Conservation (phyloP, 2,888 invertebrate species). For the Euplagia quadripunctaria region DNA sequence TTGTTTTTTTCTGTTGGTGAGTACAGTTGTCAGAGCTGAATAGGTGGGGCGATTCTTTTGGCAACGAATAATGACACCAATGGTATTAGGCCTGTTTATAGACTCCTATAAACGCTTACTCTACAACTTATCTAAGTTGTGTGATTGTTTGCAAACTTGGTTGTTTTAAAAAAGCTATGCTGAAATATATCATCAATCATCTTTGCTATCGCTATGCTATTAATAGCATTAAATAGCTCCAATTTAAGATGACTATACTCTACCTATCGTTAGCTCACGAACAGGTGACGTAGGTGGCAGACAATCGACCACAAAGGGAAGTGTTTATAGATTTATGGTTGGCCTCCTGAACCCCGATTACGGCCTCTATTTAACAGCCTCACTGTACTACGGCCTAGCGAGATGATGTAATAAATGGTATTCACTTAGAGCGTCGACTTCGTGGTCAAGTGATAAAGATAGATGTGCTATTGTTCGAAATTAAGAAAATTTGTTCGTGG, state of each 20-base stretch:
- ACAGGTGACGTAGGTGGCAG: constrained; percentile 53
- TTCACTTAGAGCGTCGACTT: constrained; percentile 5
- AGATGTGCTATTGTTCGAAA: not conserved
- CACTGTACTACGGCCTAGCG: constrained; percentile 28
- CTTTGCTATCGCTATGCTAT: too few species aligned
- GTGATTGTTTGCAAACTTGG: too few species aligned
- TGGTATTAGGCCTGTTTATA: not conserved
- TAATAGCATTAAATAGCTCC: constrained; percentile 9
- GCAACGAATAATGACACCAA: not conserved
- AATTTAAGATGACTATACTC: constrained; percentile 6
- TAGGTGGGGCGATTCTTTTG: not conserved
- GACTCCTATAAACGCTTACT: not conserved
- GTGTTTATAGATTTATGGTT: constrained; percentile 48
- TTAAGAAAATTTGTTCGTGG: too few species aligned
- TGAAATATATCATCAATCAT: too few species aligned
- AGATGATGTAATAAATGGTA: constrained; percentile 26
- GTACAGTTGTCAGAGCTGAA: not conserved
- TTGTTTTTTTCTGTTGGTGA: too few species aligned
- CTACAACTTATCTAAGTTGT: too few species aligned
- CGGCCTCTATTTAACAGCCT: constrained; percentile 42
- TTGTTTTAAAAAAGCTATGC: too few species aligned
- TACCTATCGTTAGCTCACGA: constrained; percentile 17
- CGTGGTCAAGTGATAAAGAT: constrained; percentile 1
- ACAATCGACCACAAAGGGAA: constrained; percentile 49
- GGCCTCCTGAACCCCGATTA: constrained; percentile 51